phyloP scores from a whole-genome alignment of 2,113 vertebrate species.

The Hoplias malabaricus region DNA sequence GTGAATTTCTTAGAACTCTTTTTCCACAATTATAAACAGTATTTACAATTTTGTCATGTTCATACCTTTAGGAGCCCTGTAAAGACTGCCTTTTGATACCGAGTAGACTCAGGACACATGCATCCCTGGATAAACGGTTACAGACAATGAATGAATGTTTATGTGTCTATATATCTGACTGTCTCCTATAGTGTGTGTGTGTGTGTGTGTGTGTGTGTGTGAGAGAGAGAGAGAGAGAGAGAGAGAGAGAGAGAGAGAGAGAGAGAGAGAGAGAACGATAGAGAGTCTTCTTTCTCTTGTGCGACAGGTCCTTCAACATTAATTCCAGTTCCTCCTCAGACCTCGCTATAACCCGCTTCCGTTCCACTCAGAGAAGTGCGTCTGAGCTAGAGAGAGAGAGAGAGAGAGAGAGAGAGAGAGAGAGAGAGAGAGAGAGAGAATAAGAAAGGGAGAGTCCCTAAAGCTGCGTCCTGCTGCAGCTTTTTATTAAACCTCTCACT shows the following conservation, averaged over 20 bases:
- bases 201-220: slow-evolving; percentile 10
- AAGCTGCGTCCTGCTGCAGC: slow-evolving; percentile 37
- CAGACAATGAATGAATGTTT: too few relatives aligned
- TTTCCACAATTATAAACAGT: too few relatives aligned
- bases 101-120: too few relatives aligned
- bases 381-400: slow-evolving; percentile 4
- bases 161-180: too few relatives aligned
- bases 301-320: neutral
- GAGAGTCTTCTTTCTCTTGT: neutral
- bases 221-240: neutral
- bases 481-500: slow-evolving; percentile 42
- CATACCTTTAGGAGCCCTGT: too few relatives aligned
- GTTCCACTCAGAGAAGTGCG: neutral
- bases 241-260: too few relatives aligned
- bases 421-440: neutral
- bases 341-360: neutral
- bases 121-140: too few relatives aligned
- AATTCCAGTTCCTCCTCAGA: slow-evolving; percentile 15
- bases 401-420: neutral
- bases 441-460: neutral
- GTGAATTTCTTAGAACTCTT: too few relatives aligned
- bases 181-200: too few relatives aligned
- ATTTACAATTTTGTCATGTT: too few relatives aligned
- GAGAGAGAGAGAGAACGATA: too few relatives aligned
- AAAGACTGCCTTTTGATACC: too few relatives aligned